Evolutionary conservation across 2,888 invertebrate species (phyloP), one percentile per base, ranked within the genome.

Genomic region (Platycheirus albimanus): DNA sequence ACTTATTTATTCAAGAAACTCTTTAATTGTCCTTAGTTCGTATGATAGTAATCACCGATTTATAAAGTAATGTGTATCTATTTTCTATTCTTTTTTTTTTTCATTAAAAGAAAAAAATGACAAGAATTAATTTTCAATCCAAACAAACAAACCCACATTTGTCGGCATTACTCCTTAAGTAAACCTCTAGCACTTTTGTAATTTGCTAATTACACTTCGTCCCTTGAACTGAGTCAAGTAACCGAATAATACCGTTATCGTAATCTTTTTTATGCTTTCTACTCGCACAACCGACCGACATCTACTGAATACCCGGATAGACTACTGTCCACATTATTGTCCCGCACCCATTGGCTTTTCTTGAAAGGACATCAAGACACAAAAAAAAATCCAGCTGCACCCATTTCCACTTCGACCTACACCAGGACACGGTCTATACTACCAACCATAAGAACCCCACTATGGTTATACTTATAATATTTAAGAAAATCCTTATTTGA

Each of bases 121-220:
- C n/a, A 24, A 4, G 3, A 24, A 4, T 24, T 24, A 24, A 24
- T 24, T 24, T 24, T 24, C 24, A 24, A 56, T 10, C 51, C 45
- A 58, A 81, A 80, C 76, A 81, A 76, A 58, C 19, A 58, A 38
- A 81, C 81, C 61, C 54, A 81, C 81, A 77, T 77, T 81, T 33
- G 56, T 28, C 15, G 81, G 81, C 81, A 77, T 81, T 28, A 49
- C 28, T 77, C 43, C 36, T 69, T 19, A 6, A 52, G 7, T 6
- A 38, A 38, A 10, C 5, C 10, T 20, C 13, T 19, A 38, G 24
- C 13, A 24, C 17, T 11, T 3, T 11, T 45, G 45, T 61, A 19
- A 45, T 61, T 45, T 45, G 30, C n/a, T 61, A 45, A 38, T 56
- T 24, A 17, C 24, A 36, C 6, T 8, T 10, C 13, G 38, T 41